Evolutionary conservation across 2,888 invertebrate genomes (phyloP).

Genomic region (Rhogogaster chlorosoma): DNA sequence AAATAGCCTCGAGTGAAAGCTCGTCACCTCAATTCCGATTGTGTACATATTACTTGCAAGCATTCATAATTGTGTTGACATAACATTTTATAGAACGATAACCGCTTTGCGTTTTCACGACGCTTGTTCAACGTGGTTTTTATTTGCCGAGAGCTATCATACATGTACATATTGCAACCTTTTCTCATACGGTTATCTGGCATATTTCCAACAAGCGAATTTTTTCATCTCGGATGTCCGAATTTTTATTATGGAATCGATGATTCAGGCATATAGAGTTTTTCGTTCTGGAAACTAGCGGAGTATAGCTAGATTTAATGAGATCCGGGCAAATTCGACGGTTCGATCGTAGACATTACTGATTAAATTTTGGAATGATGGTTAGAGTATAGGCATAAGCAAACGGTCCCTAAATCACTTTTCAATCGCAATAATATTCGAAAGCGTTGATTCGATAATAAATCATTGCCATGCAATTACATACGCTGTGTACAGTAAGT

Average conservation of each 20-base stretch:
- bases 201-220: not conserved
- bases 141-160: not conserved
- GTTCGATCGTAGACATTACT: not conserved
- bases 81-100: conserved; percentile 10
- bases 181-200: not conserved
- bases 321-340: not conserved
- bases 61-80: not conserved
- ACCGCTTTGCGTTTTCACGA: not conserved
- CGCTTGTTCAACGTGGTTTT: not conserved
- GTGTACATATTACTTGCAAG: not conserved
- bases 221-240: no score
- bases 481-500: conserved; percentile 10
- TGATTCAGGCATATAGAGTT: no score
- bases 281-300: not conserved
- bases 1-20: conserved; percentile 26
- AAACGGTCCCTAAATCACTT: conserved; percentile 36
- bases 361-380: conserved; percentile 29
- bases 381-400: not conserved
- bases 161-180: not conserved
- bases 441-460: conserved; percentile 11
- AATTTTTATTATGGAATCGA: no score
- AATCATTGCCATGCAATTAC: conserved; percentile 21
- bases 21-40: not conserved
- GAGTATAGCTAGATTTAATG: not conserved
- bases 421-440: conserved; percentile 34